Percentiles rank a stretch among this genome's conserved stretches.
These are phyloP conservation scores for Bursaphelenchus okinawaensis DNA, from an alignment of 2,888 invertebrate species.

Conservation along the genomic window DNA sequence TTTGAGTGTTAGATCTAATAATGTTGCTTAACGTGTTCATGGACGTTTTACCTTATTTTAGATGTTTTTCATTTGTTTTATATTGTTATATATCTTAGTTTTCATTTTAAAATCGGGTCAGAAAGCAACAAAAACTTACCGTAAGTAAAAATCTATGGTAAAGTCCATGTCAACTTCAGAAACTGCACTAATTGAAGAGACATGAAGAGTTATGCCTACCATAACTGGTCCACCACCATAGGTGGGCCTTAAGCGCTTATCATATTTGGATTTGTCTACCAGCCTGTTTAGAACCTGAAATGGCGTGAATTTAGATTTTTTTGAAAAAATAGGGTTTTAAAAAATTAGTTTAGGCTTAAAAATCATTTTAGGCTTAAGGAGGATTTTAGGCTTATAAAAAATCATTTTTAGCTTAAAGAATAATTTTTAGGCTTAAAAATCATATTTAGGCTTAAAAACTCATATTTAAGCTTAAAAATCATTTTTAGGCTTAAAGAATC, in stretches of 20 bases:
- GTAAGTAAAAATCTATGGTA: conserved; percentile 77
- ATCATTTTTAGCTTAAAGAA: too few species aligned
- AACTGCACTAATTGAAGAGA: conserved; percentile 94
- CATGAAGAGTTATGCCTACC: conserved; percentile 95
- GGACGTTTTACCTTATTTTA: not conserved
- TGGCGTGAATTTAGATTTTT: too few species aligned
- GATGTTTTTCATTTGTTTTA: not conserved
- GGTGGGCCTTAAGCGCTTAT: conserved; percentile 98
- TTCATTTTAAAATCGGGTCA: not conserved
- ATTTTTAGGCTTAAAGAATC: too few species aligned
- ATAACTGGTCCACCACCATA: conserved; percentile 77
- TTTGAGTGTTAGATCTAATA: not conserved
- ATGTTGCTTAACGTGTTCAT: not conserved
- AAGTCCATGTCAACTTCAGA: conserved; percentile 70
- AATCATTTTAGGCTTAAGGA: too few species aligned
- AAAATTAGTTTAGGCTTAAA: too few species aligned
- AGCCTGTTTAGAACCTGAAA: conserved; percentile 46
- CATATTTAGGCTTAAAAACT: too few species aligned
- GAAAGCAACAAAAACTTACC: conserved; percentile 59
- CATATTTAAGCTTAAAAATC: too few species aligned
- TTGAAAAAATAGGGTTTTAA: too few species aligned
- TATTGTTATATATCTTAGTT: not conserved
- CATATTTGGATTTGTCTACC: conserved; percentile 72
- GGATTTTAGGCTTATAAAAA: too few species aligned
- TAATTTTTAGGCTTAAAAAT: too few species aligned